Evolutionary conservation across 2,888 invertebrate genomes (phyloP), one percentile per base, ranked within the genome.

Genomic region (Phoenoteleia sp.): DNA sequence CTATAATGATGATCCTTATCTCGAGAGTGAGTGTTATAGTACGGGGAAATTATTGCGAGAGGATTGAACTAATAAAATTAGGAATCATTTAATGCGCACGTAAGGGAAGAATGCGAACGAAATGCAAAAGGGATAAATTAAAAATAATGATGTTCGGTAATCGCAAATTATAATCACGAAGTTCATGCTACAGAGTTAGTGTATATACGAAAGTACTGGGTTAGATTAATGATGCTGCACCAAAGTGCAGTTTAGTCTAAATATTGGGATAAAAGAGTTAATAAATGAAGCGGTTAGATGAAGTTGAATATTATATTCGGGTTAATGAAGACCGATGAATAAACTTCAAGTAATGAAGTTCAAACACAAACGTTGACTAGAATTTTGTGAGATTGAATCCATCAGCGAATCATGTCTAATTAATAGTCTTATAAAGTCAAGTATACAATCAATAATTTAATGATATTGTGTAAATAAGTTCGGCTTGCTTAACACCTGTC

Each of bases 1-100:
- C 66, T 49, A 52, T 66, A 66, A 66, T 66, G 49, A 52, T 23
- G 66, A 66, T 66, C 33, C 66, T 66, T 66, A 66, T 66, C 66
- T 49, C 33, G 13, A 19, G 66, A 49, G 49, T 66, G 49, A 36
- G 49, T 29, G 23, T 49, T 66, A 52, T 23, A 33, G 23, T 52
- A 23, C 36, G 4, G 13, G 33, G 36, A n/a, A 49, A 33, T 66
- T 25, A 45, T 19, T 25, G 47, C 29, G 6, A 29, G 39, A 29
- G 29, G 36, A 66, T 49, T 66, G 36, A 21, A 66, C 21, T 23
- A 36, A 15, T 66, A 49, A 52, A 66, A 66, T 52, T 49, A 52
- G 25, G 23, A 49, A 23, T 66, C 23, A 36, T 33, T 66, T 33
- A 66, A 21, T 66, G 45, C 29, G 36, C 27, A 23, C 36, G 23